These are phyloP conservation scores for Garra rufa DNA, from an alignment of 2,113 vertebrate species.

Conservation along the genomic window DNA sequence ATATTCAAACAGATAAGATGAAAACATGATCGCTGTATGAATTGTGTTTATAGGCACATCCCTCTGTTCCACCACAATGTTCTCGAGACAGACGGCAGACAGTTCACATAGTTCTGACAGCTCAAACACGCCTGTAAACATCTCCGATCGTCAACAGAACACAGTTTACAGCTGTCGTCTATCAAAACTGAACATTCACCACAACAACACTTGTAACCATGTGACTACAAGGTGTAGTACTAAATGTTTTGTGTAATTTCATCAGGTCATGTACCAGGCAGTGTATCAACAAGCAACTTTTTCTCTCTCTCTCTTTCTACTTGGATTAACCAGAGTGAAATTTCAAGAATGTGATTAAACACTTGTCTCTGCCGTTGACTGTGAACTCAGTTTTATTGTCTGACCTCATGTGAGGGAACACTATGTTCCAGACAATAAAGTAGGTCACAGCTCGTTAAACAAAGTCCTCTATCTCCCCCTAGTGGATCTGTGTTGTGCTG, in stretches of 20 bases:
- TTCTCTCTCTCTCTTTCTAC: background rate
- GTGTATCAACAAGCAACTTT: background rate
- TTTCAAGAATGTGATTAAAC: conserved; percentile 33
- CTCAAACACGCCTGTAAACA: conserved; percentile 34
- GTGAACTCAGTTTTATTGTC: conserved; percentile 49
- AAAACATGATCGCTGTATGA: background rate
- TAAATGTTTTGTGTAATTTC: background rate
- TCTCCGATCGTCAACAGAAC: background rate
- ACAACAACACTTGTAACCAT: background rate
- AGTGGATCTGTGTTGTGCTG: conserved; percentile 63
- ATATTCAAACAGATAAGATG: conserved; percentile 5
- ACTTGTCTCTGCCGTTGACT: conserved; percentile 40
- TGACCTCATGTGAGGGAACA: conserved; percentile 75
- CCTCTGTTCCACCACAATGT: conserved; percentile 32
- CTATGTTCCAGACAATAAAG: conserved; percentile 76
- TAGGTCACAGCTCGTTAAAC: conserved; percentile 68
- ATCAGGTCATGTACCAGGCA: background rate
- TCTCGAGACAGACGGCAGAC: background rate
- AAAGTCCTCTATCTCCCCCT: conserved; percentile 71
- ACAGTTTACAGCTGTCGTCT: background rate
- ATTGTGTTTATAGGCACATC: conserved; percentile 25
- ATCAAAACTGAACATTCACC: background rate
- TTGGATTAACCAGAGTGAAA: background rate
- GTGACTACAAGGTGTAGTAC: background rate
- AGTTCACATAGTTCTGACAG: conserved; percentile 12